Base-by-base conservation (phyloP, 2,113 vertebrate genomes). In the Pterophyllum scalare region DNA sequence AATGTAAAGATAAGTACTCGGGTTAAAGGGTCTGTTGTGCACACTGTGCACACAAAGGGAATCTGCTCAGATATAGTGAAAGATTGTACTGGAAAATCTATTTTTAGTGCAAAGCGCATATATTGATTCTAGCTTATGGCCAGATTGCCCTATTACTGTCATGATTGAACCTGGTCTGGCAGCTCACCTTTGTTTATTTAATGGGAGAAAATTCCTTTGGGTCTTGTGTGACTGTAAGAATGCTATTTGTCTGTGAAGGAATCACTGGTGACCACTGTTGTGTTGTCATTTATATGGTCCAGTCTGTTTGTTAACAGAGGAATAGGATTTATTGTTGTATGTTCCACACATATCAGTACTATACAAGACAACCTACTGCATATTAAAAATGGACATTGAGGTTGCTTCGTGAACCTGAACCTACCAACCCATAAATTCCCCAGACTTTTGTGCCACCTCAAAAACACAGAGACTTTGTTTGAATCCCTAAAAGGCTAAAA, bases 41-140 rank as follows among this genome's bases (percentile, higher is more conserved):
- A 54, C 40, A 56, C 52, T 26, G 59, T 28, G 59, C 40, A 70
- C 14, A 65, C 70, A 58, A 40, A 38, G n/a, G 17, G 5, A 28
- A 10, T 61, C 74, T 59, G 59, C 7, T 54, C 54, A 67, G 35
- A 76, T 75, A 43, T 26, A 70, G n/a, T 4, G 22, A 17, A 59
- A 7, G 79, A 76, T 70, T 81, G 58, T 20, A 59, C 79, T 35
- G 65, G 46, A 72, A 84, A 85, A 89, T 90, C 65, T 62, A 91
- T 88, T 90, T 89, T 82, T 78, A 80, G 76, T 58, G 74, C 61
- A 78, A 82, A 83, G 49, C 54, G 59, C 33, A 19, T 93, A 19
- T 93, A 92, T 93, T 91, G 90, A 94, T 93, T 90, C 89, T 82
- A 93, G 83, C 76, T 93, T 85, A 89, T 88, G 83, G 83, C 77